These are phyloP conservation scores for Burhinus oedicnemus DNA, from an alignment of 2,113 vertebrate species.

Conservation along the genomic window DNA sequence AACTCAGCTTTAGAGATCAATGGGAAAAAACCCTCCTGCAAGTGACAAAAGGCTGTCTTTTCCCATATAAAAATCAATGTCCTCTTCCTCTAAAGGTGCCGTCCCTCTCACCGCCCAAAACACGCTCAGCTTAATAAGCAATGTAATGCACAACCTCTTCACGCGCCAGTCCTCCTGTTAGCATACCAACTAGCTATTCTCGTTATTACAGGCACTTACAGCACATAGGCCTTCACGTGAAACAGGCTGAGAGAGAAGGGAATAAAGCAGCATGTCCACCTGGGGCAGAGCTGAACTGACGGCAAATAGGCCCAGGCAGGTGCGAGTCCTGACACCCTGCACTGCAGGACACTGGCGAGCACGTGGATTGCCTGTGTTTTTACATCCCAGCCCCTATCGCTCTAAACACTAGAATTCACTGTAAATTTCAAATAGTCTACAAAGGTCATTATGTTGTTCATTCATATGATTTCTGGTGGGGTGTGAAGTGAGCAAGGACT, in stretches of 20 bases:
- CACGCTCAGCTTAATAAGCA: background rate
- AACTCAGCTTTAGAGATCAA: background rate
- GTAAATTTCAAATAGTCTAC: background rate
- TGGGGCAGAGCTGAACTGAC: background rate
- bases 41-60: background rate
- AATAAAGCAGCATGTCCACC: background rate
- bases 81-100: background rate
- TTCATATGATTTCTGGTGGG: background rate
- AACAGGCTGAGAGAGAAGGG: background rate
- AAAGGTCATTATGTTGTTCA: background rate
- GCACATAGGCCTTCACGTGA: background rate
- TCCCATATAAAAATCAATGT: background rate
- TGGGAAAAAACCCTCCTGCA: background rate
- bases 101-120: background rate
- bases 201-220: background rate
- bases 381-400: background rate
- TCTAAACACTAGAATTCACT: background rate
- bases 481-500: background rate
- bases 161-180: background rate
- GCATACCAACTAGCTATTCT: background rate
- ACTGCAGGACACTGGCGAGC: background rate
- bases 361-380: background rate
- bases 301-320: background rate
- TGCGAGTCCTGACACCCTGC: background rate
- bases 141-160: background rate